Percentiles rank a stretch among this genome's conserved stretches.
Conservation (phyloP, 2,797 vertebrate species). For the Oceanodroma leucorhoa region DNA sequence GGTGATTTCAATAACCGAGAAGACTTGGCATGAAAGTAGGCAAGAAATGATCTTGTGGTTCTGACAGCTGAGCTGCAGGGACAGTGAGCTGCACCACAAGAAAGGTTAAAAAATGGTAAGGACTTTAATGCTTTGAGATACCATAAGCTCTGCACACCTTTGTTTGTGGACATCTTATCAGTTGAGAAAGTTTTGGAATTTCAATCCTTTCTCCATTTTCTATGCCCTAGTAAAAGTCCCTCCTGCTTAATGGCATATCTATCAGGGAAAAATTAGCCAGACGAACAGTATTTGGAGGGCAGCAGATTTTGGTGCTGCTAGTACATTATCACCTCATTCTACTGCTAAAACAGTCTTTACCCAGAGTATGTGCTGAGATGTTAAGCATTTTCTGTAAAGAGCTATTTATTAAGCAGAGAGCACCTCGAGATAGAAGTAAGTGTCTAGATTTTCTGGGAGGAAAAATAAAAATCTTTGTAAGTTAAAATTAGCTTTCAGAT, state of each 20-base stretch:
- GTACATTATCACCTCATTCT: background rate
- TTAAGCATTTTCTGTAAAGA: conserved; percentile 24
- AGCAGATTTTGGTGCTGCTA: background rate
- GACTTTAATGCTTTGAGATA: background rate
- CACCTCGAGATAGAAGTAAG: background rate
- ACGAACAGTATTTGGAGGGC: background rate
- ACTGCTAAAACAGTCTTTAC: background rate
- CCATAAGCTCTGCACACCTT: rapidly evolving
- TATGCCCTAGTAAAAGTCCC: background rate
- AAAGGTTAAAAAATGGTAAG: background rate
- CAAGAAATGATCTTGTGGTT: background rate
- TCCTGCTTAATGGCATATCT: rapidly evolving
- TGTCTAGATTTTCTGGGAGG: background rate
- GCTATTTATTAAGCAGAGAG: background rate
- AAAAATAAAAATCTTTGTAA: background rate
- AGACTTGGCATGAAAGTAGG: background rate
- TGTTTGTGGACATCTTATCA: background rate
- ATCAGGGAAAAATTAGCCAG: background rate
- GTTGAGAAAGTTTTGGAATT: background rate
- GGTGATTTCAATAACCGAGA: background rate
- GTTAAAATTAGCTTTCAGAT: conserved; percentile 12
- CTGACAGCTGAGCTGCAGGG: background rate
- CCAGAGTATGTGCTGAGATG: background rate
- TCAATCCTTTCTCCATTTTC: background rate
- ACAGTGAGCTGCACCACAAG: background rate